Conservation (phyloP, 2,113 vertebrate species). For the Hypocryptadius cinnamomeus region DNA sequence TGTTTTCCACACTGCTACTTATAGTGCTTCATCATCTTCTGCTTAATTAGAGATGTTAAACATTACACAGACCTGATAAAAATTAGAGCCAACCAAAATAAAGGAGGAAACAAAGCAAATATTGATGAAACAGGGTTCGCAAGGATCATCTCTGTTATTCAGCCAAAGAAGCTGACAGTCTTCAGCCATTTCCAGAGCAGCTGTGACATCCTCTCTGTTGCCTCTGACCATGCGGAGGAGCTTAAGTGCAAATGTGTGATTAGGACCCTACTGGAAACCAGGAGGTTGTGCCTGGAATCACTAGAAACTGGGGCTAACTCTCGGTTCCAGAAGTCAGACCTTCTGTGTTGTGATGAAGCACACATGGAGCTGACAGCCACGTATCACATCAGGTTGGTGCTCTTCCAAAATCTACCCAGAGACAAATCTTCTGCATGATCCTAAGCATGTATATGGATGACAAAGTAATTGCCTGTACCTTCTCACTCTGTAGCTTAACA, state of each 20-base stretch:
- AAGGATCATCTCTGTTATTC: background rate
- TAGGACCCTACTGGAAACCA: background rate
- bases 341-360: background rate
- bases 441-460: background rate
- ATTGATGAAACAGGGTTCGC: background rate
- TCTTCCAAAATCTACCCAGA: background rate
- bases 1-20: background rate
- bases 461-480: background rate
- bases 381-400: accelerated
- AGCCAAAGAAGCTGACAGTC: background rate
- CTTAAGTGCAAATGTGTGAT: background rate
- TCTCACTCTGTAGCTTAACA: background rate
- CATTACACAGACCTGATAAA: constrained; percentile 28
- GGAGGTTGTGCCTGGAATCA: background rate
- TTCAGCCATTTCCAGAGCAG: background rate
- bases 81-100: background rate
- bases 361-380: background rate
- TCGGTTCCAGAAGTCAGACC: background rate
- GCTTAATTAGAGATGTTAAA: constrained; percentile 11
- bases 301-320: background rate
- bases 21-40: background rate
- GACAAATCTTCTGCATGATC: background rate
- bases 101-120: background rate
- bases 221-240: background rate
- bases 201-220: background rate